These are phyloP conservation scores for Solenopsis invicta DNA, from an alignment of 1,140 invertebrate species.

Conservation along the genomic window DNA sequence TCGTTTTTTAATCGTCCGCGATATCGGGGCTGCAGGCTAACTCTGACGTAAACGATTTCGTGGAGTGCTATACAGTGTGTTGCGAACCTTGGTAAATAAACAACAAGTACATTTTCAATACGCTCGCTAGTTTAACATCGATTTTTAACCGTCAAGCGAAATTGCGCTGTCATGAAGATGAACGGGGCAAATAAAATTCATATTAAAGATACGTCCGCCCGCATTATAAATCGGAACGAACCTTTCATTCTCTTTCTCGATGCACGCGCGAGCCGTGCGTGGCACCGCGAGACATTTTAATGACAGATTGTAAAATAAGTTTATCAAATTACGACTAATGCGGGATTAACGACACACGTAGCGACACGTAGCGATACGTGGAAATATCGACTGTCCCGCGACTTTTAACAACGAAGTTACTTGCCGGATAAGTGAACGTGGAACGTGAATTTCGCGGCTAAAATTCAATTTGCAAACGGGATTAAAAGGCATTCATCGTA, in stretches of 20 bases:
- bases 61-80: background rate
- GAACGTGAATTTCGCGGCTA: slow-evolving; percentile 53
- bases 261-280: background rate
- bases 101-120: slow-evolving; percentile 32
- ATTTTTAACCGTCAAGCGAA: slow-evolving; percentile 25
- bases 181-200: slow-evolving; percentile 29
- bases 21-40: background rate
- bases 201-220: background rate
- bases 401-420: slow-evolving; percentile 30
- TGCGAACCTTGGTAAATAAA: slow-evolving; percentile 23
- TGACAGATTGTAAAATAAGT: background rate
- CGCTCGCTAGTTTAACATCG: background rate
- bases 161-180: slow-evolving; percentile 13
- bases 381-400: slow-evolving; percentile 22
- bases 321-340: background rate
- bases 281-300: background rate
- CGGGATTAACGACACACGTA: background rate
- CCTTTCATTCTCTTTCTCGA: background rate
- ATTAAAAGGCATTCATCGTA: slow-evolving; percentile 65
- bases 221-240: background rate
- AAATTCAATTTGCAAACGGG: slow-evolving; percentile 65
- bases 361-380: background rate
- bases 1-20: background rate
- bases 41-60: background rate
- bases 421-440: background rate